These are phyloP conservation scores for Spisula solida DNA, from an alignment of 2,888 invertebrate species.

Conservation along the genomic window DNA sequence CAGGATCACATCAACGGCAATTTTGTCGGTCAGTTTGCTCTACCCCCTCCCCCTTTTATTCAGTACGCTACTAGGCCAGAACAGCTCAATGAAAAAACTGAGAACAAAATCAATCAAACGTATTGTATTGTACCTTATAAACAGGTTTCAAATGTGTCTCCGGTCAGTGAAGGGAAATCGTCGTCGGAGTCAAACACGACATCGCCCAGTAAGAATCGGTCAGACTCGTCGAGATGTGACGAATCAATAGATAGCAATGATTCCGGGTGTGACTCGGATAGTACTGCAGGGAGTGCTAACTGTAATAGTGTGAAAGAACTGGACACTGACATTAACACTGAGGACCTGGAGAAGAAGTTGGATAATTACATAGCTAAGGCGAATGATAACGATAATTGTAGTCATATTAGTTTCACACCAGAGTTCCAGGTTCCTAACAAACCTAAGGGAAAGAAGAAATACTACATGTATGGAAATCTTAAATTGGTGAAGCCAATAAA, in stretches of 20 bases:
- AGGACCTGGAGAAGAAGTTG: constrained; percentile 55
- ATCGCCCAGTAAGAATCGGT: constrained; percentile 26
- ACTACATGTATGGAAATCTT: constrained; percentile 84
- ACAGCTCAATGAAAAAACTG: constrained; percentile 28
- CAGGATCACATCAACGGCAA: constrained; percentile 63
- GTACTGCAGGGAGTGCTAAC: constrained; percentile 59
- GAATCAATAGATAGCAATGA: constrained; percentile 63
- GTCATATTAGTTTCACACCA: constrained; percentile 50
- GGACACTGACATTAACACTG: constrained; percentile 30
- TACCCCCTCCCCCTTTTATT: constrained; percentile 59
- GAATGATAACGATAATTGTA: constrained; percentile 48
- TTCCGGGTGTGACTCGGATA: constrained; percentile 78
- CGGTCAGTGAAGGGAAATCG: constrained; percentile 31
- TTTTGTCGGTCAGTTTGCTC: constrained; percentile 54
- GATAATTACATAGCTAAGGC: constrained; percentile 72
- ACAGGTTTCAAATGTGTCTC: constrained; percentile 9
- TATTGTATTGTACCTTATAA: constrained; percentile 35
- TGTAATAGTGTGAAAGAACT: constrained; percentile 68
- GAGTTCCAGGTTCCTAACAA: constrained; percentile 60
- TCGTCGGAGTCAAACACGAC: background rate
- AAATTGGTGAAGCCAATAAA: constrained; percentile 85
- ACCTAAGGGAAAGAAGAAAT: constrained; percentile 79
- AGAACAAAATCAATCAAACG: constrained; percentile 32
- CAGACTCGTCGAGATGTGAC: constrained; percentile 27
- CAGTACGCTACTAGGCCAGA: constrained; percentile 30